Base-by-base conservation (phyloP, 2,113 vertebrate species). In the Engraulis encrasicolus region DNA sequence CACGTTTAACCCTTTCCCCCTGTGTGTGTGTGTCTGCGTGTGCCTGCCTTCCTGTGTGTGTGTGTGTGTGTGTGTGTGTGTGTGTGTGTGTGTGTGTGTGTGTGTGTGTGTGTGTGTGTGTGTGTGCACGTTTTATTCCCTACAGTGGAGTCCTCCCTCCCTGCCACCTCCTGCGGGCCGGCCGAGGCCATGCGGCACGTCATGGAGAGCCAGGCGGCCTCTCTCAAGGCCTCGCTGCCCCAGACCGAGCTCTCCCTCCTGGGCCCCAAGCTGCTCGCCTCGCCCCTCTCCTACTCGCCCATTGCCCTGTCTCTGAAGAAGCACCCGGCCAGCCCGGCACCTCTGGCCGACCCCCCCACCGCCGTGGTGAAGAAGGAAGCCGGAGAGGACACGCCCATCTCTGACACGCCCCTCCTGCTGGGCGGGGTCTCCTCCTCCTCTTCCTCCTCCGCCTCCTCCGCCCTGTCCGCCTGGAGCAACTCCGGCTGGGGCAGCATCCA, bases 101-200 rank as follows among this genome's bases (percentile, higher is more conserved):
- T 31, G 0, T 31, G 58, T 31, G 58, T 27, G n/a, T 50, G n/a
- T 15, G 45, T 52, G 48, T 37, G 5, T 58, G 49, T 50, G 19
- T 38, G 7, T 58, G 19, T 38, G 7, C 1, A n/a, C 31, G 37
- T 37, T 74, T 38, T 52, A 37, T 40, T 79, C 34, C 87, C 80
- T 66, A 17, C 95, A 96, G 95, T 94, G 84, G 97, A 97, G 93
- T 96, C 94, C 17, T 90, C 95, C 91, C 96, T 95, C 0, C 93
- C 96, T 85, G 95, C 95, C 23, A 78, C 94, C 5, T 94, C 95
- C 40, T 91, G 93, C 92, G 90, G 95, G 89, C 96, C 96, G 0
- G 97, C 96, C 48, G 96, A 97, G 34, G 95, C 96, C 89, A 96
- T 97, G 91, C 95, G 95, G 91, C 96, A 95, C 89, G 96, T 97